Base-by-base conservation (phyloP, 2,113 vertebrate genomes). In the Clarias magur region DNA sequence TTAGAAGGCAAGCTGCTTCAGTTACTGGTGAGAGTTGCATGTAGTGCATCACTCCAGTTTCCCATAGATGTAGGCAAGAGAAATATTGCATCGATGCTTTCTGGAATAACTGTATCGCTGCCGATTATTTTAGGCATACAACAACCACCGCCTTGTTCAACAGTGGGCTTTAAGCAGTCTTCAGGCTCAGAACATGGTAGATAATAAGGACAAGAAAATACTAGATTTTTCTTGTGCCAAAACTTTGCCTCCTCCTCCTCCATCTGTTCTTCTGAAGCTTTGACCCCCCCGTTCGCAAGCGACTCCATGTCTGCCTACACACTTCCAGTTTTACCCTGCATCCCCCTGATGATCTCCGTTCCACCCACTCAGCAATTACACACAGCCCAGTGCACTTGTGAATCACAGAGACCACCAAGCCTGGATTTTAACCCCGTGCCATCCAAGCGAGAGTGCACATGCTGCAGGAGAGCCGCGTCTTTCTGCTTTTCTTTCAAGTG, bases 311-410 rank as follows among this genome's bases (percentile, higher is more conserved):
- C 89, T 85, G 83, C 89, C 89, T 86, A 89, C 89, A 72, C 87
- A 76, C 82, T 86, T 87, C 88, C 86, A 85, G 62, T 87, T 85
- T 87, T 83, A 81, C 80, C 82, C 86, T 48, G 56, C 30, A 70
- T 87, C 79, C 82, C 60, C 82, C 86, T 56, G 73, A 89, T 85
- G 86, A 83, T 84, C 86, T 85, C 62, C 83, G 54, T 83, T 70
- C 83, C 86, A 72, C 89, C 89, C 89, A 87, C 88, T 83, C 83
- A 73, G 82, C 86, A 88, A 86, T 86, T 88, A 75, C 84, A 88
- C 53, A 78, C 86, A 83, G 86, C 73, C 86, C 86, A 84, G 80
- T 83, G 80, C 80, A 70, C 86, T 85, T 75, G 86, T 57, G 60
- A 82, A 87, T 63, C 83, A 57, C 42, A 11, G 75, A 86, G 80